phyloP scores from a whole-genome alignment of 1,140 invertebrate species.

The Calosoma granatense region DNA sequence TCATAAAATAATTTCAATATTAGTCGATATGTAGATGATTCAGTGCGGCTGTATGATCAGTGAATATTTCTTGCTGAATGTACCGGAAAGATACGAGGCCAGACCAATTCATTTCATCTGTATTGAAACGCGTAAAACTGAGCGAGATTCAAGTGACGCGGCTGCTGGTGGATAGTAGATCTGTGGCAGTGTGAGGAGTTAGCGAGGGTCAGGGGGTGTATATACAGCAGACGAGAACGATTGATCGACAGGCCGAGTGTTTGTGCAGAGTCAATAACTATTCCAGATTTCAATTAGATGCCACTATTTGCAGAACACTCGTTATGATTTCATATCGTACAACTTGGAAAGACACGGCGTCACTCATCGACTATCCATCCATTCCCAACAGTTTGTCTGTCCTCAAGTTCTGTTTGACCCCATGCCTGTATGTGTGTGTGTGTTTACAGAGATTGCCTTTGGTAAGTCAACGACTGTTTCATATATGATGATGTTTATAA shows the following conservation, averaged over 20 bases:
- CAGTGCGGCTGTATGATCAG: no score
- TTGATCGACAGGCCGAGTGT: slow-evolving; percentile 2
- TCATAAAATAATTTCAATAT: no score
- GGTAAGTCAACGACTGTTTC: no score
- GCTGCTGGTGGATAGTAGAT: neutral
- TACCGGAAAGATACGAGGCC: no score
- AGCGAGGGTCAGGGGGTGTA: neutral
- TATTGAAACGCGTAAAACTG: no score
- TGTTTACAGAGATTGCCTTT: no score
- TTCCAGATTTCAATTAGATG: slow-evolving; percentile 5
- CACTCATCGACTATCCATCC: neutral
- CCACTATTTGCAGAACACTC: slow-evolving; percentile 4
- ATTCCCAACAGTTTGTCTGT: no score
- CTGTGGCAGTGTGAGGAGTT: neutral
- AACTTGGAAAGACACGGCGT: neutral
- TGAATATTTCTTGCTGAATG: no score
- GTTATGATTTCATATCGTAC: slow-evolving; percentile 9
- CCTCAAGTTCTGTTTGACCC: no score
- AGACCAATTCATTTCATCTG: no score
- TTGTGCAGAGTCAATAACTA: slow-evolving; percentile 6
- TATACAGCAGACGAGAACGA: neutral
- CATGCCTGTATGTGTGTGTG: no score
- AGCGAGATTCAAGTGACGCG: neutral
- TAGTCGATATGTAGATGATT: no score
- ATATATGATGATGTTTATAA: neutral